Base-by-base conservation (phyloP, 2,888 invertebrate species). In the Drosophila nigricruria region DNA sequence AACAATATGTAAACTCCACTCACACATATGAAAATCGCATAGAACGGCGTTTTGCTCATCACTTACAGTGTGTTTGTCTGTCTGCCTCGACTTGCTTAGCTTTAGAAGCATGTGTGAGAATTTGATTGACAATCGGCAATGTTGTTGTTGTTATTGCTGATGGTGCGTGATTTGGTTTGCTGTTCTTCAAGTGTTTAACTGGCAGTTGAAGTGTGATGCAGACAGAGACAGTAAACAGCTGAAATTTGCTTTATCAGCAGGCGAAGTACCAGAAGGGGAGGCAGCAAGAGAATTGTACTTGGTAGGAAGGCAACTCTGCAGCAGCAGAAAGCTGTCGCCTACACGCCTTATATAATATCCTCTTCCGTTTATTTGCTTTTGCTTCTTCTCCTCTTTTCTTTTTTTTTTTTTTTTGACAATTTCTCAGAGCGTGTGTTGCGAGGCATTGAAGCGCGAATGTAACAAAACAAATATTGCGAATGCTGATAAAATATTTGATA, bases 401-500 rank as follows among this genome's bases (percentile, higher is more conserved):
- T 27, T 54, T 23, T 27, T 45, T 52, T 70, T 47, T 40, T 59
- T 52, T 71, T 36, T 47, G 49, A 52, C 45, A 62, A 71, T 53
- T 40, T 61, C 20, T 53, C 36, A 23, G n/a, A 53, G 69, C 62
- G 53, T 70, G 58, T 59, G 59, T 20, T 43, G n/a, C 40, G 43
- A 47, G 10, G 53, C 63, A 61, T 66, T 67, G 49, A 58, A 72
- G 63, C 63, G 73, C 63, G 40, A 71, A 62, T 74, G 53, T 62
- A 66, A 60, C 59, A 56, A 56, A 56, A 47, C 53, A 75, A 70
- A 62, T 69, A 73, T 74, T 72, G 73, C 56, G 59, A 69, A 69
- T 57, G 64, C 69, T 73, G 74, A 70, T 76, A 75, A 65, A 76
- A 70, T 64, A 75, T 70, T 73, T 70, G 66, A 59, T 59, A 60